phyloP scores from a whole-genome alignment of 30 jellyfish, hydroid and myxozoan genomes.

The Haliclystus octoradiatus region DNA sequence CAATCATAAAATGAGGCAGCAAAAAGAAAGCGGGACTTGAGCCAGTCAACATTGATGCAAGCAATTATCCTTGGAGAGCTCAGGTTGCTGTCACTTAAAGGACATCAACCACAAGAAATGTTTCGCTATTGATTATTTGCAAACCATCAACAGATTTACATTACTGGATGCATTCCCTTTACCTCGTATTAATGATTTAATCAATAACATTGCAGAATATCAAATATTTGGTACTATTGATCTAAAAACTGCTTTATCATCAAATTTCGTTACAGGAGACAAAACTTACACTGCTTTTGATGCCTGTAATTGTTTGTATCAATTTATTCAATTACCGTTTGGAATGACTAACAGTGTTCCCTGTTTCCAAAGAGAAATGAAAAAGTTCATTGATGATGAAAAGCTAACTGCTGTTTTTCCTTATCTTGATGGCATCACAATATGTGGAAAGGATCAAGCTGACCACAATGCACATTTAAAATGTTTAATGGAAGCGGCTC shows the following conservation, averaged over 20 bases:
- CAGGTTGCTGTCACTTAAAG: slow-evolving; percentile 18
- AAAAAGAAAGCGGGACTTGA: too few species aligned
- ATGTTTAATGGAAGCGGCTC: slow-evolving; percentile 9
- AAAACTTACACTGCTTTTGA: slow-evolving; percentile 42
- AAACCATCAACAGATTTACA: slow-evolving; percentile 19
- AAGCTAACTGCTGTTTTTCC: slow-evolving; percentile 28
- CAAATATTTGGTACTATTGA: slow-evolving; percentile 25
- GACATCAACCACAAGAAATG: slow-evolving; percentile 12
- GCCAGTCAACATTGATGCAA: too few species aligned
- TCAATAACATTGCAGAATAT: slow-evolving; percentile 38
- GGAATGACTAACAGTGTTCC: slow-evolving; percentile 69
- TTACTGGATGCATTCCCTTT: slow-evolving; percentile 31
- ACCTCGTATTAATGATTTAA: slow-evolving; percentile 36
- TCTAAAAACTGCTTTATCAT: slow-evolving; percentile 22
- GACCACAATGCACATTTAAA: slow-evolving; percentile 6
- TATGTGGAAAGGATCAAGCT: too few species aligned
- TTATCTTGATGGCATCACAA: slow-evolving; percentile 14
- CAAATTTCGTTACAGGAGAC: too few species aligned
- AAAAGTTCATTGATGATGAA: slow-evolving; percentile 12
- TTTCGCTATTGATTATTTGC: slow-evolving; percentile 14
- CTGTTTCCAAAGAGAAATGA: slow-evolving; percentile 40
- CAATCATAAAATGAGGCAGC: too few species aligned
- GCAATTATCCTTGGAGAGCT: too few species aligned
- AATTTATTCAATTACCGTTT: slow-evolving; percentile 36
- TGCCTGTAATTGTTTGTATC: slow-evolving; percentile 21